These are phyloP conservation scores for Cylindroiulus punctatus DNA, from an alignment of 2,888 invertebrate genomes.

Conservation along the genomic window DNA sequence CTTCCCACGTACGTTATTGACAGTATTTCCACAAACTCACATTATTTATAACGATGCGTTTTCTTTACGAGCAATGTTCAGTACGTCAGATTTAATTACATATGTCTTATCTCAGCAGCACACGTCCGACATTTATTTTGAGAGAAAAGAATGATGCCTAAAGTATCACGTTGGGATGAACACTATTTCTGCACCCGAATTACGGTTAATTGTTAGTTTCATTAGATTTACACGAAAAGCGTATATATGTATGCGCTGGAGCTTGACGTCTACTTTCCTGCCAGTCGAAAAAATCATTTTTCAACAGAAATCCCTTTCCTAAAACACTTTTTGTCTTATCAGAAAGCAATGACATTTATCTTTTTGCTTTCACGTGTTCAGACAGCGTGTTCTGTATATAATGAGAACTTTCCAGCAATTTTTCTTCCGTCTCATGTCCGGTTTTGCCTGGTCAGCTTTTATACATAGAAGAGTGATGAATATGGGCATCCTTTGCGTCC, in stretches of 20 bases:
- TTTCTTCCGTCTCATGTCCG: not conserved
- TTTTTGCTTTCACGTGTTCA: not conserved
- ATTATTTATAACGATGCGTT: not conserved
- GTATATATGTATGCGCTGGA: not conserved
- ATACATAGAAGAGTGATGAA: not conserved
- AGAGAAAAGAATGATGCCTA: not conserved
- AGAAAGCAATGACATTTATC: not conserved
- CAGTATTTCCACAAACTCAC: not conserved
- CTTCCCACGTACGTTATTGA: too few relatives aligned
- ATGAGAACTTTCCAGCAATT: not conserved
- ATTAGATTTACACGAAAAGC: constrained; percentile 15
- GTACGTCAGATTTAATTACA: not conserved
- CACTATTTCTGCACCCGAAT: not conserved
- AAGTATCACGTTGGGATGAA: not conserved
- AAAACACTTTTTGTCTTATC: too few relatives aligned
- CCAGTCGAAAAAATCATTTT: not conserved
- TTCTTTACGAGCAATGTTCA: not conserved
- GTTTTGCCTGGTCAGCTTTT: constrained; percentile 11
- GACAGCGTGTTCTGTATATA: not conserved
- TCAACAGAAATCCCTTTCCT: not conserved
- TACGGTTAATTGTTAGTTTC: not conserved
- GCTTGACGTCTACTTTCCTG: not conserved
- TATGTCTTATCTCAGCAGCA: not conserved
- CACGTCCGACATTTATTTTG: not conserved
- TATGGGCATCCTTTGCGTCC: not conserved